Evolutionary conservation across 2,113 vertebrate species (phyloP), one percentile per base, ranked within the genome.

Genomic region (Phaetusa simplex): DNA sequence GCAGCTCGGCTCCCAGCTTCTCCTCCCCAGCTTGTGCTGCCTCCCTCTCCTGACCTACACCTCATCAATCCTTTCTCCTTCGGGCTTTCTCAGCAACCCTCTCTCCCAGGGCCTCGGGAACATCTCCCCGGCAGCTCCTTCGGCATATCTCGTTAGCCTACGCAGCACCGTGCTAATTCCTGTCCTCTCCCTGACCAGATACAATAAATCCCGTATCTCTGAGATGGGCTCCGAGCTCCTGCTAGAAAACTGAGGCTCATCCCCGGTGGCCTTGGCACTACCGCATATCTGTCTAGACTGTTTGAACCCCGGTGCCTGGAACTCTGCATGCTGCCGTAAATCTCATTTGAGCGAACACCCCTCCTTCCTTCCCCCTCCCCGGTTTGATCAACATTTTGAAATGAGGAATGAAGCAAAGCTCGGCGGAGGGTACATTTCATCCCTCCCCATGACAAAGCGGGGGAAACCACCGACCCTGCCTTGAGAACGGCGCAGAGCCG

Each of bases 201-300:
- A 30, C 11, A 40, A 71, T 56, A 52, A 91, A 89, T 70, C 70
- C 70, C 17, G 12, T 24, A 12, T 61, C 47, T 43, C 83, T 5
- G 27, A 36, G 65, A 69, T 7, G 6, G 52, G 77, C 77, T 76
- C 62, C 5, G 52, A 56, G 86, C 86, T 88, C 47, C 82, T 81
- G 45, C 49, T 82, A 18, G 56, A 88, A 77, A 55, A 66, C 78
- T 9, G 45, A 77, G 66, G 87, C 3, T 0, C 82, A 47, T 80
- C 83, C 74, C 86, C 0, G 38, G 93, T 88, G 89, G 94, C 89
- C 93, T 91, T 94, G 93, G 87, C 95, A 74, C 76, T 87, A 11
- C 84, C 70, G 42, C 17, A 1, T 22, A 40, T 95, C 84, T 95
- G 91, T 91, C 91, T 91, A 59, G 82, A 45, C 45, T 38, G 0